Percentiles rank a stretch among this genome's conserved stretches.
Evolutionary conservation across 2,888 invertebrate genomes (phyloP).

Genomic region (Athrips mouffetella): DNA sequence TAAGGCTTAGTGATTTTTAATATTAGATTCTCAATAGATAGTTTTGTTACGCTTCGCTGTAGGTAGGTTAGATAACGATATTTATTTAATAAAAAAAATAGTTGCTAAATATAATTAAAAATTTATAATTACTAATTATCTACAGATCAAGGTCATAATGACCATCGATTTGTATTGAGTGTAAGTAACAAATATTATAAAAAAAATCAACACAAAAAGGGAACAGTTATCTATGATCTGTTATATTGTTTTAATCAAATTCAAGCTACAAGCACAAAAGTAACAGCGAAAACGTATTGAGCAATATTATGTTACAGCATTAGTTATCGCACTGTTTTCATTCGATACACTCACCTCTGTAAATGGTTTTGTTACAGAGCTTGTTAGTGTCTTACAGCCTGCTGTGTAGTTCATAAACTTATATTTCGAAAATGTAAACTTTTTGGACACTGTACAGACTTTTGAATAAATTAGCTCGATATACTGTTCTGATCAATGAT

Average conservation of each 20-base stretch:
- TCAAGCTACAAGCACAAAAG: neutral
- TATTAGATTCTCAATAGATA: conserved; percentile 64
- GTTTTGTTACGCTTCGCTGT: conserved; percentile 65
- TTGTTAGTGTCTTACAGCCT: conserved; percentile 10
- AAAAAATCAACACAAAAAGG: conserved; percentile 41
- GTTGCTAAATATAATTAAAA: conserved; percentile 47
- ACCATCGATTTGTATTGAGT: conserved; percentile 47
- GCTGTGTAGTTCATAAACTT: neutral
- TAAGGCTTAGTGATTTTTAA: conserved; percentile 67
- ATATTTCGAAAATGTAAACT: neutral
- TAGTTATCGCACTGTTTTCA: neutral
- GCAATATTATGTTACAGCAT: conserved; percentile 23
- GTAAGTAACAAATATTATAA: conserved; percentile 46
- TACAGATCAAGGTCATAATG: conserved; percentile 30
- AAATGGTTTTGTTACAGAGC: conserved; percentile 56
- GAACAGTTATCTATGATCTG: conserved; percentile 33
- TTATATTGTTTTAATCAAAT: conserved; percentile 23
- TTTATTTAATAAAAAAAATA: conserved; percentile 54
- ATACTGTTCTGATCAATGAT: conserved; percentile 58
- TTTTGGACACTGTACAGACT: conserved; percentile 57
- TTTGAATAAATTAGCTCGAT: conserved; percentile 65
- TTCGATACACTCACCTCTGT: conserved; percentile 58
- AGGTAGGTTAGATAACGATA: conserved; percentile 58
- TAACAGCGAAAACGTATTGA: neutral
- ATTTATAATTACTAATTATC: conserved; percentile 35